These are phyloP conservation scores for Trichomycterus rosablanca DNA, from an alignment of 2,113 vertebrate genomes.

Conservation along the genomic window DNA sequence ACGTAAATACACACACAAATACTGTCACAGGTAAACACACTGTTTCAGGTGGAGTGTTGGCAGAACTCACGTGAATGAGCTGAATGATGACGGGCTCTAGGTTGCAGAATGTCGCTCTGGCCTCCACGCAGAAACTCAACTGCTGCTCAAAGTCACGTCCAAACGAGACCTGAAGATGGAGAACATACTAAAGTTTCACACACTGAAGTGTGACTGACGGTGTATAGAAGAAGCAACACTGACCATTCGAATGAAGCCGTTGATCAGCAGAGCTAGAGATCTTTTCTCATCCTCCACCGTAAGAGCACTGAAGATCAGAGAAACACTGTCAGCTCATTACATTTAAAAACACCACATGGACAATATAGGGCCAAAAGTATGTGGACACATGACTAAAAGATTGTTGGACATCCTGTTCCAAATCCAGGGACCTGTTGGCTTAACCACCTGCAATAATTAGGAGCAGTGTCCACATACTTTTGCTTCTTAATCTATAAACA, in stretches of 20 bases:
- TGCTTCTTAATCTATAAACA: too few relatives aligned
- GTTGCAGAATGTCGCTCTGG: slow-evolving; percentile 91
- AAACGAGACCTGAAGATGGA: slow-evolving; percentile 81
- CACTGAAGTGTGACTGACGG: background rate
- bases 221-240: slow-evolving; percentile 37
- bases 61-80: slow-evolving; percentile 85
- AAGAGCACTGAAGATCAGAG: slow-evolving; percentile 72
- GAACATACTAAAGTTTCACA: background rate
- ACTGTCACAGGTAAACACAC: too few relatives aligned
- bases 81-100: slow-evolving; percentile 91
- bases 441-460: too few relatives aligned
- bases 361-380: too few relatives aligned
- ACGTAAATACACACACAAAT: too few relatives aligned
- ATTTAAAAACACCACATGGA: too few relatives aligned
- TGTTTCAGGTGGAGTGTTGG: too few relatives aligned
- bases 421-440: too few relatives aligned
- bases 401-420: too few relatives aligned
- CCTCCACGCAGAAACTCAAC: slow-evolving; percentile 95
- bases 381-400: too few relatives aligned
- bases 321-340: too few relatives aligned
- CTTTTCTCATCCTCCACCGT: slow-evolving; percentile 94
- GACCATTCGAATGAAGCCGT: slow-evolving; percentile 94
- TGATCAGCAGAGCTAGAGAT: slow-evolving; percentile 81
- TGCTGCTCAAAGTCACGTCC: slow-evolving; percentile 97
- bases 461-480: background rate